Conservation (phyloP, 2,113 vertebrate genomes). For the Proterorhinus semilunaris region DNA sequence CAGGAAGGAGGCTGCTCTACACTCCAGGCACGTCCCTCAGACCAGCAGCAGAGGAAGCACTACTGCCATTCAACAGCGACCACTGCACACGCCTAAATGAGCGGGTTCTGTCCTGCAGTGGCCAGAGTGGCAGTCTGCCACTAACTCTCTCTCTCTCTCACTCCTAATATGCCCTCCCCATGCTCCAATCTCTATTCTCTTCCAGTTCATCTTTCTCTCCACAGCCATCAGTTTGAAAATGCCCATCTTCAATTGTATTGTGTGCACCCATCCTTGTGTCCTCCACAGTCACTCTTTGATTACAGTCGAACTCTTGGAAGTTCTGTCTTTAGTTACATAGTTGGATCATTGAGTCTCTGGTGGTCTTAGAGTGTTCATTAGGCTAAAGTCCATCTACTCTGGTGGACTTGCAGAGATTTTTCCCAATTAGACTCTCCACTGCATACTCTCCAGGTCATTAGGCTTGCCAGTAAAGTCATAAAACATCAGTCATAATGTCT, state of each 20-base stretch:
- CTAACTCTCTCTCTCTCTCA: constrained; percentile 47
- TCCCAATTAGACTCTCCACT: constrained; percentile 1
- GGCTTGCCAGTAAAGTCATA: constrained; percentile 1
- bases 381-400: background rate
- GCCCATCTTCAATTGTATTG: constrained; percentile 11
- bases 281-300: constrained; percentile 21
- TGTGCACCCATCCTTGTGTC: constrained; percentile 1
- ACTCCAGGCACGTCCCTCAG: constrained; percentile 74
- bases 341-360: background rate
- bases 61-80: constrained; percentile 71
- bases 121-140: constrained; percentile 62
- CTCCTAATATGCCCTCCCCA: constrained; percentile 28
- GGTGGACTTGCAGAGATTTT: background rate
- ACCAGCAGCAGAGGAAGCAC: constrained; percentile 75
- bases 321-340: background rate
- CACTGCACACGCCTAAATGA: constrained; percentile 75
- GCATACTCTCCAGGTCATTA: constrained; percentile 2
- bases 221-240: constrained; percentile 8
- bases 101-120: constrained; percentile 72
- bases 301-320: background rate
- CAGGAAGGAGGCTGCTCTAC: constrained; percentile 70
- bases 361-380: background rate
- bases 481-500: constrained; percentile 26
- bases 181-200: constrained; percentile 25
- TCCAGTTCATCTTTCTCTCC: constrained; percentile 18